Evolutionary conservation across 2,113 vertebrate species (phyloP), one percentile per base, ranked within the genome.

Genomic region (Rhinopomastus cyanomelas): DNA sequence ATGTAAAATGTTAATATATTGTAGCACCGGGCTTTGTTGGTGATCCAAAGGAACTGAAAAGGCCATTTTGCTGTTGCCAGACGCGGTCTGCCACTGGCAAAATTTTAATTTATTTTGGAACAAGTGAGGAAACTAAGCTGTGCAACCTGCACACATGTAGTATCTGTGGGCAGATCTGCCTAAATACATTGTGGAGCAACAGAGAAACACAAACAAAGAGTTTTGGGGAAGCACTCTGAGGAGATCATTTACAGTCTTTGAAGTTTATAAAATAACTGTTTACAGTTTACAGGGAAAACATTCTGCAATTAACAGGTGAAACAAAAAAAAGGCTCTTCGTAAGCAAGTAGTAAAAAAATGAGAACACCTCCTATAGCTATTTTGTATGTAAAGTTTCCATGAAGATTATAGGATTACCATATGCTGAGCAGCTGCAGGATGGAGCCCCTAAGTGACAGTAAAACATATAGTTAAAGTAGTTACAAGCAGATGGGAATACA

Each of bases 401-500:
- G 36, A 94, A 88, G 84, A 68, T 92, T 94, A 75, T 12, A 72
- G 39, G 37, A 81, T 34, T 80, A 59, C 64, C 90, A 96, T 88
- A 62, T 82, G 92, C 92, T 66, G 23, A 91, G 46, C 91, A 93
- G 92, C 92, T 95, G 92, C 34, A 95, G 61, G 64, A 75, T 30
- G 72, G 51, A 94, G 85, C 61, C 80, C 74, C 37, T 61, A 76
- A 75, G 44, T 64, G 74, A 87, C 48, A 64, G 72, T 90, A 92
- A 94, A 87, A 77, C 44, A 32, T 46, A 73, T 2, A 84, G 83
- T 74, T 92, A 53, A 66, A 87, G 60, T 25, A 93, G 89, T 81
- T 93, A 69, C 79, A 92, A 87, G 91, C 94, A 96, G 85, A 91
- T 91, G 71, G 87, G 55, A 96, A 90, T 66, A 84, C 52, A 76